Percentiles rank a stretch among this genome's conserved stretches.
phyloP scores from a whole-genome alignment of 2,113 vertebrate genomes.

The Oreochromis niloticus region DNA sequence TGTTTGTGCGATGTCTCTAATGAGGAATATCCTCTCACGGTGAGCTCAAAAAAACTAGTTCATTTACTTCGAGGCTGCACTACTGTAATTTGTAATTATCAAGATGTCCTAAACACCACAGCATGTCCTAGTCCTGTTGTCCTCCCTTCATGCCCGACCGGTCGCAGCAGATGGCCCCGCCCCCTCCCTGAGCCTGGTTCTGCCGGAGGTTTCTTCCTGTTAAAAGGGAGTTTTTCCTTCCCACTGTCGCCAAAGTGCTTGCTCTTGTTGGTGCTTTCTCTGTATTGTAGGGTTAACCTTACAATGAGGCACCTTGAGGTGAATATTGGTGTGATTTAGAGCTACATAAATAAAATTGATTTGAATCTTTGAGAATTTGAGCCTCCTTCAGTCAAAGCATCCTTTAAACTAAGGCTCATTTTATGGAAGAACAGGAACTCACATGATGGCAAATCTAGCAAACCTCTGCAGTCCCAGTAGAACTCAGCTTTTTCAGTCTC shows the following conservation, averaged over 20 bases:
- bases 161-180: accelerated
- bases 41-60: neutral
- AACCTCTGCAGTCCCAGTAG: accelerated
- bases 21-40: neutral
- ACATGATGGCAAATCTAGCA: neutral
- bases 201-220: neutral
- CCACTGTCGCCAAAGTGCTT: neutral
- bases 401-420: neutral
- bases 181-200: neutral
- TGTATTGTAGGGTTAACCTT: neutral
- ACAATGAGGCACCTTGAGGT: neutral
- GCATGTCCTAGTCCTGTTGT: neutral
- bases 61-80: neutral
- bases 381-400: neutral
- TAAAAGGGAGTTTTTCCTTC: neutral
- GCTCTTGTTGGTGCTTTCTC: neutral
- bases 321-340: neutral
- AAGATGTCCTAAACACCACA: neutral
- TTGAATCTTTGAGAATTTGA: neutral
- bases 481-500: neutral
- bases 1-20: neutral
- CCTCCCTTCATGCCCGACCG: accelerated
- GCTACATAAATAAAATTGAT: neutral
- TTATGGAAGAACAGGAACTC: neutral
- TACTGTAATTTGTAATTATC: neutral